Evolutionary conservation across 2,113 vertebrate genomes (phyloP).

Genomic region (Plotosus lineatus): DNA sequence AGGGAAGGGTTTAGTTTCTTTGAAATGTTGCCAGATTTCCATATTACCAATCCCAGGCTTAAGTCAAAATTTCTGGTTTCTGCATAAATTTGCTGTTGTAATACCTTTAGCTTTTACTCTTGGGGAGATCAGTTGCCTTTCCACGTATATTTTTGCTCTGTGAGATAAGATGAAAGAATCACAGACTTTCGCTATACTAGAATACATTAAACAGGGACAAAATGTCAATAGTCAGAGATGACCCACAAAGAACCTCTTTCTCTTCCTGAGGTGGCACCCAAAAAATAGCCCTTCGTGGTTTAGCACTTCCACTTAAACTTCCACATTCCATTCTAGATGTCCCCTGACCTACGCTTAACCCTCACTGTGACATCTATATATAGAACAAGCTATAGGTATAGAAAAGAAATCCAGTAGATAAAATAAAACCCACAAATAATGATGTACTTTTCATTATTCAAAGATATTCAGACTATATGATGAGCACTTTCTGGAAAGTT

Average conservation of each 20-base stretch:
- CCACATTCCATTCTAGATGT: constrained; percentile 51
- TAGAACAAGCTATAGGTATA: background rate
- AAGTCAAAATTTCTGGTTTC: background rate
- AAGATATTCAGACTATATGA: background rate
- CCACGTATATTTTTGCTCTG: background rate
- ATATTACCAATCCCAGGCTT: too few species aligned
- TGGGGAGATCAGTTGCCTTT: background rate
- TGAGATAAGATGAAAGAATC: background rate
- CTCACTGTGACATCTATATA: background rate
- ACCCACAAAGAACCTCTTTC: background rate
- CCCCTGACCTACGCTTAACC: constrained; percentile 34
- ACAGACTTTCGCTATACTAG: background rate
- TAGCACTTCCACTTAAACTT: constrained; percentile 69
- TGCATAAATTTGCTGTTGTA: background rate
- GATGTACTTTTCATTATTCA: background rate
- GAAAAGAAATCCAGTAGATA: background rate
- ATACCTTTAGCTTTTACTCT: background rate
- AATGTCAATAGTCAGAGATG: background rate
- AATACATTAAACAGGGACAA: background rate
- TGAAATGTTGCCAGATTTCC: too few species aligned
- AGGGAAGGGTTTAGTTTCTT: too few species aligned
- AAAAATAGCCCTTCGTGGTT: constrained; percentile 37
- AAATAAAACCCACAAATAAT: background rate
- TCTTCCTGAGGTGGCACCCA: constrained; percentile 27
- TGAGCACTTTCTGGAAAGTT: background rate